Conservation (phyloP, 2,888 invertebrate species). For the Noctua comes region DNA sequence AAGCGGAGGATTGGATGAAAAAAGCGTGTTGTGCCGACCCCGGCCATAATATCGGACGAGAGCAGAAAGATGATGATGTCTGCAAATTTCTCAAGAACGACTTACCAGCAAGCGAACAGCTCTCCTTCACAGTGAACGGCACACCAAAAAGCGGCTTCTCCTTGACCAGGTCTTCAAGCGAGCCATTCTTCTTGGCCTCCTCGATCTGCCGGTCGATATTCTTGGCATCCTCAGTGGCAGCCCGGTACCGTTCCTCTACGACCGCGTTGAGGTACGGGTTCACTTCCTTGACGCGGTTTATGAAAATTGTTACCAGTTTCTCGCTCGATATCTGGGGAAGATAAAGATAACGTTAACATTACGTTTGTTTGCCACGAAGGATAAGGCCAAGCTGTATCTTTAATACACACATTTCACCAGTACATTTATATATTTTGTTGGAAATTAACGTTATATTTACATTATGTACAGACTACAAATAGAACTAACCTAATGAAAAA, state of each 20-base stretch:
- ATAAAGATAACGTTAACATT: neutral
- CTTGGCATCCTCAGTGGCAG: constrained; percentile 92
- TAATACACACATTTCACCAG: neutral
- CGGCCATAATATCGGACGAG: neutral
- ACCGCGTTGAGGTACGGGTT: constrained; percentile 93
- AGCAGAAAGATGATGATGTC: neutral
- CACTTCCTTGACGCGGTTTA: constrained; percentile 91
- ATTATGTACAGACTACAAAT: too few relatives aligned
- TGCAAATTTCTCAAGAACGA: neutral
- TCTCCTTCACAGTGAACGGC: constrained; percentile 95
- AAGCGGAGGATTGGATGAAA: neutral
- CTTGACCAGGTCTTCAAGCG: constrained; percentile 81
- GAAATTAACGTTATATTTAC: too few relatives aligned
- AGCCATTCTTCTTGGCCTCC: constrained; percentile 73
- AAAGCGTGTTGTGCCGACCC: neutral
- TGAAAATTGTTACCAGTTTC: constrained; percentile 90
- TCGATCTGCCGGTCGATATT: constrained; percentile 87
- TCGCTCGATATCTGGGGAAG: constrained; percentile 90
- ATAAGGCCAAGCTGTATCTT: neutral
- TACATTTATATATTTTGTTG: too few relatives aligned
- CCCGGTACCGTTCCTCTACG: constrained; percentile 91
- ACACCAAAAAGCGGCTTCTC: constrained; percentile 94
- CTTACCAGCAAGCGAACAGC: constrained; percentile 93
- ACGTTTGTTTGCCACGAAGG: neutral
- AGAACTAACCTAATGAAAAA: too few relatives aligned